These are phyloP conservation scores for Syndactyla subalaris DNA, from an alignment of 2,797 vertebrate genomes.

Conservation along the genomic window DNA sequence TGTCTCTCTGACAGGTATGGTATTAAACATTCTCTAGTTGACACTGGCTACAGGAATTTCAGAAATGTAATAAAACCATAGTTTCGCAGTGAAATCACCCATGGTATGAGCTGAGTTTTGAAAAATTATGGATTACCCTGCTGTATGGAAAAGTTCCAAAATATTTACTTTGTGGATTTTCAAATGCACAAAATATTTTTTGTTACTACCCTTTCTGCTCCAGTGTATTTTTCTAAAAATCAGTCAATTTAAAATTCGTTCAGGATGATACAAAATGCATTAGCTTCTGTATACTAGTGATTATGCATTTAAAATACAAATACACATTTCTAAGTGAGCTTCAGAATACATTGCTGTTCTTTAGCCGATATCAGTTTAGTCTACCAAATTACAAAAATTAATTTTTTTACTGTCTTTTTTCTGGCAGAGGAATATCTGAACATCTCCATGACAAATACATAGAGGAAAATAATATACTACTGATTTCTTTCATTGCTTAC, in stretches of 20 bases:
- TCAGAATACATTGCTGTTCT: neutral
- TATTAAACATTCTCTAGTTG: neutral
- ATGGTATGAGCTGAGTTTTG: neutral
- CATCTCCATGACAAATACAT: neutral
- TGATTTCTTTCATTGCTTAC: neutral
- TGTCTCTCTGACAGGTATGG: neutral
- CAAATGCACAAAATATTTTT: neutral
- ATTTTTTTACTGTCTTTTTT: neutral
- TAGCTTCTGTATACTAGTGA: neutral
- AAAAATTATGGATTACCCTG: neutral
- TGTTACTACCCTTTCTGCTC: neutral
- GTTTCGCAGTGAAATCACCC: neutral
- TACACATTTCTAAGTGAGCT: neutral
- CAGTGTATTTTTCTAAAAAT: neutral
- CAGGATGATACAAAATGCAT: neutral
- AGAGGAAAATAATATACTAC: neutral
- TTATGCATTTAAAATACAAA: neutral
- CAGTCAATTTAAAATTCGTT: neutral
- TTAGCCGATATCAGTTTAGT: neutral
- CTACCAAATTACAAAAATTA: neutral
- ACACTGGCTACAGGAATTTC: neutral
- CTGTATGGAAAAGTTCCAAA: neutral
- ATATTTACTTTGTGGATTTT: neutral
- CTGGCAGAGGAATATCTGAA: rapidly evolving
- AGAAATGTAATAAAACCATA: neutral